Conservation (phyloP, 2,797 vertebrate species). For the Falco rusticolus region DNA sequence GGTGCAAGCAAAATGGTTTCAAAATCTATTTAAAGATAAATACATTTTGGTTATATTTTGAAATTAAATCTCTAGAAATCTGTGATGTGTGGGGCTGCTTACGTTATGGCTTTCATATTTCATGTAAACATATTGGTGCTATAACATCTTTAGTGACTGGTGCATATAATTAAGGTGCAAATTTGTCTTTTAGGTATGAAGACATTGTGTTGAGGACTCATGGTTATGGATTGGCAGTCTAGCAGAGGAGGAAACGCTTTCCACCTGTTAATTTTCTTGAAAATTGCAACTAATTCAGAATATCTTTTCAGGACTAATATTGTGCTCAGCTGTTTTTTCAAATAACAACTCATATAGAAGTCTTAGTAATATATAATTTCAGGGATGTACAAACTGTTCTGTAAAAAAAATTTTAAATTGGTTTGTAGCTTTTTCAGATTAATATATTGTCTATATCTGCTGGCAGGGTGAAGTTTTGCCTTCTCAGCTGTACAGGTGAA, state of each 20-base stretch:
- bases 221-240: neutral
- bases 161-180: neutral
- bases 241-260: neutral
- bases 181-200: neutral
- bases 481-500: neutral
- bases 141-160: neutral
- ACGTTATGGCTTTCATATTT: neutral
- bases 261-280: neutral
- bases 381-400: neutral
- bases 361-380: neutral
- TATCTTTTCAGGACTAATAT: neutral
- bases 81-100: neutral
- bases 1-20: neutral
- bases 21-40: neutral
- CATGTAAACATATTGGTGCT: neutral
- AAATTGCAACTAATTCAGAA: too few species aligned
- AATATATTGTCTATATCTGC: neutral
- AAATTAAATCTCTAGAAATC: neutral
- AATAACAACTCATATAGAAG: neutral
- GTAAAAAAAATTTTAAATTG: accelerated
- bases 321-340: neutral
- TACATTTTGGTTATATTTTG: neutral
- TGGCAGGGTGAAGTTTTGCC: neutral
- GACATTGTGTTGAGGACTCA: neutral
- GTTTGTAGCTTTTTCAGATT: neutral